Base-by-base conservation (phyloP, 2,888 invertebrate genomes). In the Heteropelma amictum region DNA sequence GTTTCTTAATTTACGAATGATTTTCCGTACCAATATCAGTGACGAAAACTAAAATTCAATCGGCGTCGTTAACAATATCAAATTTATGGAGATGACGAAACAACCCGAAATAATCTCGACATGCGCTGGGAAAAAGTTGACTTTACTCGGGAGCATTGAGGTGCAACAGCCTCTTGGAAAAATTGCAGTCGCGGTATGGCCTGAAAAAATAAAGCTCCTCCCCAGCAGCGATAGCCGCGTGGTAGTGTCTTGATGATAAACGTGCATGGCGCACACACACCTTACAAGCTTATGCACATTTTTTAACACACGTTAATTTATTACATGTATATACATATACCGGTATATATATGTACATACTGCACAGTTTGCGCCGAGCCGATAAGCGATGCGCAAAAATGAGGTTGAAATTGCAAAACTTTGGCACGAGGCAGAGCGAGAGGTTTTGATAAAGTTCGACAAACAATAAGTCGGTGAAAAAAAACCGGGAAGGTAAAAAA, bases 381-480 rank as follows among this genome's bases (percentile, higher is more conserved):
- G 88, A 87, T 87, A 88, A 78, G 83, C 85, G 84, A 82, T 82
- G 85, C 80, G 81, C 82, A 84, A 87, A 88, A 88, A 88, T 87
- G 87, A 87, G 87, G 88, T 87, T 85, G 85, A 85, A 88, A 87
- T 88, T 88, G 86, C 87, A 87, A 87, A 88, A 87, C 83, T 82
- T 80, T 77, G 77, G 73, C 47, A 51, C 26, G 65, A 45, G 71
- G 68, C 72, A 72, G 76, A 60, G 56, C 71, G 70, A 51, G 56
- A 38, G 17, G 56, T 53, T 74, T 68, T 70, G 74, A 70, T 74
- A 67, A 68, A 73, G 68, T 73, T 70, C 58, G 70, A 63, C 69
- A 70, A 53, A 65, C 60, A 76, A 61, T 67, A 53, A 65, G 67
- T 38, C 60, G 45, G 71, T 30, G 51, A 17, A 51, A 40, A 56